phyloP scores from a whole-genome alignment of 2,888 invertebrate species.

The Alviniconcha strummeri region DNA sequence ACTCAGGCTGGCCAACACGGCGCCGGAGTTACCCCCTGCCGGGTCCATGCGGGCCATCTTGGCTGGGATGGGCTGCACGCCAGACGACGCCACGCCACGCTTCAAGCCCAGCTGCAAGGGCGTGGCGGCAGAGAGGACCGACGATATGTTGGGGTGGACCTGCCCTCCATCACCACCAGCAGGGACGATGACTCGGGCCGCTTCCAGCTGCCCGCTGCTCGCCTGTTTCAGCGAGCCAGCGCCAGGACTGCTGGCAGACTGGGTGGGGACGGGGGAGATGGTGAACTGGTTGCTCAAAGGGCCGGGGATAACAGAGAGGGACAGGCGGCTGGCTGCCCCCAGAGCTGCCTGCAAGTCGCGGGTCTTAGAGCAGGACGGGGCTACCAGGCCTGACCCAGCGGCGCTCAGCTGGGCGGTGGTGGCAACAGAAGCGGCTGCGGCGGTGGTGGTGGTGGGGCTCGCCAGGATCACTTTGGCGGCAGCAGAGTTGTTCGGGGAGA shows the following conservation, averaged over 20 bases:
- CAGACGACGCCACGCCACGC: neutral
- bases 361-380: neutral
- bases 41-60: constrained; percentile 9
- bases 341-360: neutral
- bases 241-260: constrained; percentile 17
- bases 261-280: constrained; percentile 9
- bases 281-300: constrained; percentile 7
- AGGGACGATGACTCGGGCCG: too few relatives aligned
- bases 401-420: too few relatives aligned
- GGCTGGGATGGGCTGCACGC: constrained; percentile 17
- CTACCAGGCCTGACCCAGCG: too few relatives aligned
- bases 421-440: neutral
- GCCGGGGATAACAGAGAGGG: neutral
- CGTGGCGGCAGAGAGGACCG: neutral
- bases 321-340: neutral
- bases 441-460: neutral
- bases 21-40: constrained; percentile 4
- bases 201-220: neutral
- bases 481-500: neutral
- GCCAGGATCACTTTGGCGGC: constrained; percentile 14
- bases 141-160: neutral
- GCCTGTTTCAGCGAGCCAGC: constrained; percentile 19
- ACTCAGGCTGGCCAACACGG: constrained; percentile 24
- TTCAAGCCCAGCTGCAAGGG: neutral
- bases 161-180: too few relatives aligned